Percentiles rank a stretch among this genome's conserved stretches.
Evolutionary conservation across 2,797 vertebrate species (phyloP).

Genomic region (Zalophus californianus): DNA sequence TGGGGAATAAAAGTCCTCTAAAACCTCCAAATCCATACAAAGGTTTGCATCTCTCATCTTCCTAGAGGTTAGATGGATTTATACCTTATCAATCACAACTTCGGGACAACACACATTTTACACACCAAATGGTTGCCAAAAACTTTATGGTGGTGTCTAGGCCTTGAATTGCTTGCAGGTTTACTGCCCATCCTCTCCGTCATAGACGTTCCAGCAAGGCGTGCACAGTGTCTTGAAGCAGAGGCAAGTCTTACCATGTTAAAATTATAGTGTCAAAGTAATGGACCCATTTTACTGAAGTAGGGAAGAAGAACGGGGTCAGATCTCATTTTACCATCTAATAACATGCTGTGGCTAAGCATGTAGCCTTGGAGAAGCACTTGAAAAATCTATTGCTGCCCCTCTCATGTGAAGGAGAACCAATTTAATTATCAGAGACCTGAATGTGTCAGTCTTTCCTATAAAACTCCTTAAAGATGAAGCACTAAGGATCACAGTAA

Average conservation of each 20-base stretch:
- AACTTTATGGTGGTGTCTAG: not conserved
- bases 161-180: not conserved
- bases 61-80: not conserved
- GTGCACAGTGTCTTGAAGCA: not conserved
- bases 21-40: not conserved
- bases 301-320: not conserved
- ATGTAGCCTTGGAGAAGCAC: not conserved
- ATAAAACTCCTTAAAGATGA: not conserved
- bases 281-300: not conserved
- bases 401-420: not conserved
- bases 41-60: not conserved
- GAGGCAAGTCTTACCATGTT: not conserved
- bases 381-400: not conserved
- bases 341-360: not conserved
- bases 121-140: not conserved
- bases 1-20: not conserved
- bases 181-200: not conserved
- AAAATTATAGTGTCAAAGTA: not conserved
- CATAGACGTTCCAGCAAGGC: not conserved
- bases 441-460: not conserved
- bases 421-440: not conserved
- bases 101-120: not conserved
- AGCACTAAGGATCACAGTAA: not conserved
- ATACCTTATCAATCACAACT: not conserved
- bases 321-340: not conserved